Base-by-base conservation (phyloP, 2,797 vertebrate species). In the Hypotaenidia okinawae region DNA sequence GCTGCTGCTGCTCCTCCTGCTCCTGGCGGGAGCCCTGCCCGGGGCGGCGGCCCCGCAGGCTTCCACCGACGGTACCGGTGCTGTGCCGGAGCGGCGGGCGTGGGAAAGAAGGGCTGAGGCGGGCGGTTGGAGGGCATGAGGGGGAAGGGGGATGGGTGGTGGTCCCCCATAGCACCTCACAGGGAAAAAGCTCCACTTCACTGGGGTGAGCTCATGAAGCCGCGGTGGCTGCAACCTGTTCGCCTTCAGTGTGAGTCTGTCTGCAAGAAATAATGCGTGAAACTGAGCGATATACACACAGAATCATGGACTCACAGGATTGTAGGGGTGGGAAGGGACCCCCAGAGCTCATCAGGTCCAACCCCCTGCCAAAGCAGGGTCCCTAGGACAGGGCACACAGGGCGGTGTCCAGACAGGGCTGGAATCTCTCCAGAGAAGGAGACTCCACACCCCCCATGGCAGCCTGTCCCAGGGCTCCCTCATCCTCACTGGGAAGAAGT, bases 171-270 rank as follows among this genome's bases (percentile, higher is more conserved):
- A n/a, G 62, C 12, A 32, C 6, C 57, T 21, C 30, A 8, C 22
- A 13, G 54, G 5, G 4, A 4, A 16, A 39, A 11, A 5, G 0
- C 8, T 2, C 35, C 6, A 3, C n/a, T 9, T 5, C 3, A 57
- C 10, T 1, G 3, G 0, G 32, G 15, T 22, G 25, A 47, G 45
- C 28, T 47, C n/a, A 4, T 9, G 9, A 16, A 37, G 62, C 49
- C 6, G 62, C 13, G 11, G 66, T 0, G 14, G 4, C 23, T 8
- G n/a, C 62, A 21, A n/a, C 18, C 19, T 2, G 4, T 33, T 17
- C 9, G 5, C 23, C 28, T 14, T 22, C 27, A 9, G 4, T 1
- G 35, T 2, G 32, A 30, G 7, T 8, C 23, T 23, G 2, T 11
- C 9, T 5, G 13, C 39, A 28, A 47, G n/a, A 39, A 55, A 32